Evolutionary conservation across 2,888 invertebrate genomes (phyloP), one percentile per base, ranked within the genome.

Genomic region (Nomada goodeniana): DNA sequence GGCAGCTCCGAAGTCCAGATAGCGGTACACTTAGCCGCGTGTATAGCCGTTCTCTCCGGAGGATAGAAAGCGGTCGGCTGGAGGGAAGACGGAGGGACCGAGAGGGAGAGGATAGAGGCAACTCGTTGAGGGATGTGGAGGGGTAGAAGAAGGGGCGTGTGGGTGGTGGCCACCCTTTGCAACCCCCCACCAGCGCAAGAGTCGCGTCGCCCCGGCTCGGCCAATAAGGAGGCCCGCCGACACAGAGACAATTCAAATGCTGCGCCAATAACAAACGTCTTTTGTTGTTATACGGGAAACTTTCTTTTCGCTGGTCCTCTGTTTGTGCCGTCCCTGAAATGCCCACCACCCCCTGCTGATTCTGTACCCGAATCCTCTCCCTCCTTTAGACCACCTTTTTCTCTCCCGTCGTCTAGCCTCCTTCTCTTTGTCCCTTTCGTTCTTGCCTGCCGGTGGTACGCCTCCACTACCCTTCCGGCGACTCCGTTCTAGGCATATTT

Each of bases 231-330:
- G 92, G 90, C 86, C 88, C 88, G 88, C 90, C 91, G 89, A 91
- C 93, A 92, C 91, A 91, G 90, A 91, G 92, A 93, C 92, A 92
- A 93, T 92, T 93, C 92, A 91, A 93, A 92, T 93, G 92, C 92
- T 91, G 91, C 90, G 87, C 93, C 93, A 93, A 93, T 93, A 93
- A 93, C 93, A 93, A 93, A 93, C 93, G 93, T 92, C 93, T 93
- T 93, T 93, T 93, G 93, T 93, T 93, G 93, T 93, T 92, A 89
- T 84, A 92, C 91, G 91, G 91, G 90, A 91, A 93, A 92, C 91
- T 91, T 91, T 91, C 91, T 92, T 91, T 90, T 91, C 89, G 86
- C 87, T 84, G 86, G 83, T 86, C 84, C 85, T 89, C 90, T 91
- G 88, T 90, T 90, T 91, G 91, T 89, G 85, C 90, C 88, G 84